Conservation (phyloP, 2,797 vertebrate species). For the Helostoma temminkii region DNA sequence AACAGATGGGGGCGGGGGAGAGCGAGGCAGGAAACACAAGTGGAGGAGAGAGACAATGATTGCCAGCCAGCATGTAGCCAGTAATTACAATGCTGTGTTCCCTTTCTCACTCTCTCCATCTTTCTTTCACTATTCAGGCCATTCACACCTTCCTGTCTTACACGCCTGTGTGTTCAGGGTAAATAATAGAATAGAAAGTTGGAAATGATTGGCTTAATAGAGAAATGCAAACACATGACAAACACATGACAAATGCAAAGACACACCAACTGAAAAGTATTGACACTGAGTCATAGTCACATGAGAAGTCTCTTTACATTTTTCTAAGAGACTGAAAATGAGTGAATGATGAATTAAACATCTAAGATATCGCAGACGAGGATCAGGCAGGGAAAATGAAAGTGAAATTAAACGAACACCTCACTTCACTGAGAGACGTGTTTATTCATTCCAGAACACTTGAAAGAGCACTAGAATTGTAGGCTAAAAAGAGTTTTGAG, state of each 20-base stretch:
- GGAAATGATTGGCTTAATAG: conserved; percentile 50
- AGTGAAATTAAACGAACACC: too few relatives aligned
- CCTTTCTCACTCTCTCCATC: conserved; percentile 42
- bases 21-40: conserved; percentile 53
- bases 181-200: conserved; percentile 66
- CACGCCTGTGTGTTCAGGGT: conserved; percentile 69
- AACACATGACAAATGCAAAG: too few relatives aligned
- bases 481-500: too few relatives aligned
- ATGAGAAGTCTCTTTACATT: neutral
- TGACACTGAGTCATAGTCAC: too few relatives aligned
- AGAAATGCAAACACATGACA: conserved; percentile 39
- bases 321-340: neutral
- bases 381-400: too few relatives aligned
- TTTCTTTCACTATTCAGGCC: conserved; percentile 42
- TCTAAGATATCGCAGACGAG: neutral
- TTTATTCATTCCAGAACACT: too few relatives aligned
- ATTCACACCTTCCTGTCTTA: conserved; percentile 69
- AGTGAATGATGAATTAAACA: neutral
- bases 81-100: conserved; percentile 74
- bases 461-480: too few relatives aligned
- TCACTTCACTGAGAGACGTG: too few relatives aligned
- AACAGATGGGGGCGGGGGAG: conserved; percentile 42
- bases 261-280: too few relatives aligned
- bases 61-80: conserved; percentile 73
- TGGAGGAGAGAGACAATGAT: conserved; percentile 70